phyloP scores from a whole-genome alignment of 2,888 invertebrate genomes.

The Portevinia maculata region DNA sequence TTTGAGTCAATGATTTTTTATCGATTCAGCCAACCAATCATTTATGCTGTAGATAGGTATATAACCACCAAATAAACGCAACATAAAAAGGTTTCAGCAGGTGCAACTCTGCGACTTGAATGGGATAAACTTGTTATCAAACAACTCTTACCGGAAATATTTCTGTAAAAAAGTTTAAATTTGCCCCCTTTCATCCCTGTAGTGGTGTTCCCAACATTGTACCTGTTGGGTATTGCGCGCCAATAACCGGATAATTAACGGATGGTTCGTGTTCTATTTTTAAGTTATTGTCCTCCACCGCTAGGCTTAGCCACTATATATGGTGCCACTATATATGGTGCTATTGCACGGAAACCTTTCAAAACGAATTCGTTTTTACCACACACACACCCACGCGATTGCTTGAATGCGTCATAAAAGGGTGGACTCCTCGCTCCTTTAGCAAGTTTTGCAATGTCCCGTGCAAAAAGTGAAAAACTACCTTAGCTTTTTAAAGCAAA shows the following conservation, averaged over 20 bases:
- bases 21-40: too few species aligned
- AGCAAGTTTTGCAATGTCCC: constrained; percentile 54
- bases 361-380: constrained; percentile 33
- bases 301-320: constrained; percentile 1
- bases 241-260: constrained; percentile 67
- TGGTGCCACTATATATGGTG: too few species aligned
- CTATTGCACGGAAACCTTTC: constrained; percentile 23
- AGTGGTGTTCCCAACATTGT: constrained; percentile 39
- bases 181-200: constrained; percentile 5
- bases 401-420: constrained; percentile 24
- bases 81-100: not conserved
- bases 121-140: constrained; percentile 17
- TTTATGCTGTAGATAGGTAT: too few species aligned
- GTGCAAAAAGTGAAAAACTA: constrained; percentile 54
- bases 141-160: constrained; percentile 11
- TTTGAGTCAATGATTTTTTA: too few species aligned
- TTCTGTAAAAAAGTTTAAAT: not conserved
- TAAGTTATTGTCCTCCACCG: constrained; percentile 4
- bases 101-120: constrained; percentile 9
- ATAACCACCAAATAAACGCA: not conserved
- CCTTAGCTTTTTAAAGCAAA: constrained; percentile 61
- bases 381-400: constrained; percentile 6
- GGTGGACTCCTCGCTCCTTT: constrained; percentile 51
- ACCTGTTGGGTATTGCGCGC: constrained; percentile 61
- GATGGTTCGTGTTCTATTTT: constrained; percentile 51